phyloP scores from a whole-genome alignment of 2,888 invertebrate species.

The Troides helena region DNA sequence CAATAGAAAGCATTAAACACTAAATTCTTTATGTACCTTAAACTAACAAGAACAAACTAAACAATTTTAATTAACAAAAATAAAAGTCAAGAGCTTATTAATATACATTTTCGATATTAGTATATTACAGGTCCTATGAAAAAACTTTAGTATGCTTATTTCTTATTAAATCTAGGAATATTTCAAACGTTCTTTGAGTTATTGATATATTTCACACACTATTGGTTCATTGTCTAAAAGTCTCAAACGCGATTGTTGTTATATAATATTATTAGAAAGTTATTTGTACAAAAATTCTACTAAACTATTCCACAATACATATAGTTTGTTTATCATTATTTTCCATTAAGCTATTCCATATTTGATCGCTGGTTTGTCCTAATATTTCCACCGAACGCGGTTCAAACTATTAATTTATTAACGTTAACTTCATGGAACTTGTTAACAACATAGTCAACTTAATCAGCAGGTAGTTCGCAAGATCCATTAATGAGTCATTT shows the following conservation, averaged over 20 bases:
- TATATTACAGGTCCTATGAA: not conserved
- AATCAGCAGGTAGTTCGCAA: not conserved
- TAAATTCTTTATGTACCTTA: no score
- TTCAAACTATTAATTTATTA: not conserved
- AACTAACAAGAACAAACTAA: no score
- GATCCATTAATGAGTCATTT: not conserved
- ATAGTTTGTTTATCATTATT: not conserved
- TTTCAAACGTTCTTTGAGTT: not conserved
- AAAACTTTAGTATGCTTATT: not conserved
- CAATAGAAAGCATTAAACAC: no score
- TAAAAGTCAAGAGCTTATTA: no score
- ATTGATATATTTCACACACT: not conserved
- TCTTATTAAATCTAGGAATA: not conserved
- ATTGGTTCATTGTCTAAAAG: not conserved
- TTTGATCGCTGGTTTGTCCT: not conserved
- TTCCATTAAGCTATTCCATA: not conserved
- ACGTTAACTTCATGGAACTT: not conserved
- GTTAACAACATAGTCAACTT: not conserved
- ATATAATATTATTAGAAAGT: no score
- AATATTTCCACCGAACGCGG: not conserved
- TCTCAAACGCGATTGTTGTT: not conserved
- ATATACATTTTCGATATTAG: no score
- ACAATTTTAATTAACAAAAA: no score
- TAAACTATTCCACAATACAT: no score
- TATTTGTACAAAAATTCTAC: no score